These are phyloP conservation scores for Bombus consobrinus DNA, from an alignment of 1,140 invertebrate species.

Conservation along the genomic window DNA sequence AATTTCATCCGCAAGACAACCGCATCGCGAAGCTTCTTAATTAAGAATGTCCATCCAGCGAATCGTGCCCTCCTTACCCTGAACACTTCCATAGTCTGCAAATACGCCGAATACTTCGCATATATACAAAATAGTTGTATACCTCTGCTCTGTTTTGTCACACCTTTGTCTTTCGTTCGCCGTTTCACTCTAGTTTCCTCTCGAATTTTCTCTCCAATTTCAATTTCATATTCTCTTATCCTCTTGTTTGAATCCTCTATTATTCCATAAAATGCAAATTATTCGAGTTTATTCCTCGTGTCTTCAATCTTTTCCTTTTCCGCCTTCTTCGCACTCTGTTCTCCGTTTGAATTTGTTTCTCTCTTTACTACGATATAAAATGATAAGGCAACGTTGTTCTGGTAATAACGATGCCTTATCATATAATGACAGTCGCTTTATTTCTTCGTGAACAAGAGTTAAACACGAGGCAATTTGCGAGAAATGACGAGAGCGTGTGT, in stretches of 20 bases:
- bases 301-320: background rate
- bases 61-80: background rate
- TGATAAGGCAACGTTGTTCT: background rate
- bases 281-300: background rate
- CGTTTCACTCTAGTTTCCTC: background rate
- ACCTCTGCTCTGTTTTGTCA: too few species aligned
- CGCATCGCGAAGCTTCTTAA: constrained; percentile 12
- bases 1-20: constrained; percentile 21
- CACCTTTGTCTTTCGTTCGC: background rate
- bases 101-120: background rate
- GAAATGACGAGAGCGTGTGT: background rate
- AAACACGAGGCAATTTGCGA: constrained; percentile 7
- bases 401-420: background rate
- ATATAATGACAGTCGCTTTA: background rate
- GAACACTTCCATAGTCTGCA: background rate
- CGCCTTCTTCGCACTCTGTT: background rate
- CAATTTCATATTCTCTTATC: background rate
- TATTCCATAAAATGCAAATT: background rate
- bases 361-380: background rate
- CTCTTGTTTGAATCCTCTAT: background rate
- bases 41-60: constrained; percentile 12
- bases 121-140: background rate
- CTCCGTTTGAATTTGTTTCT: too few species aligned
- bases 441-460: background rate
- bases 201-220: background rate